Evolutionary conservation across 2,888 invertebrate species (phyloP), one percentile per base, ranked within the genome.

Genomic region (Parasteatoda lunata): DNA sequence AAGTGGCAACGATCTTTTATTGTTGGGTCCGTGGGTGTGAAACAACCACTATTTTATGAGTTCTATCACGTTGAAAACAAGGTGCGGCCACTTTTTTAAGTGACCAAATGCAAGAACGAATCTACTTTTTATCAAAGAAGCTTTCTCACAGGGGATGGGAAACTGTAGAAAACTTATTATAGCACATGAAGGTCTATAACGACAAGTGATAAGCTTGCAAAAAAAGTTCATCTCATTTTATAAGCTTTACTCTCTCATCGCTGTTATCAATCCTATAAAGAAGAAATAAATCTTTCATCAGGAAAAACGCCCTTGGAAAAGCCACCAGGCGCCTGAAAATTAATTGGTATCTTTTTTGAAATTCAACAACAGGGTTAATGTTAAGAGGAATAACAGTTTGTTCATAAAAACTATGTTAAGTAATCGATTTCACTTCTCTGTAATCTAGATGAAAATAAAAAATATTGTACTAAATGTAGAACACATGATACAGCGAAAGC

Each of bases 1-100:
- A 59, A 59, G 59, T 59, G 59, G 59, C 59, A 59, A 59, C 59
- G 30, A 59, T 59, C 8, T 13, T 59, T 59, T 59, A 4, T 59
- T 59, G 9, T 8, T 8, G n/a, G 11, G 11, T 59, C 80, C 65
- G 80, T 80, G 66, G 80, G 80, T 80, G 80, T 80, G 80, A 80
- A 72, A 52, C 30, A 8, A 52, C 30, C 52, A n/a, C 72, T 80
- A 15, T 72, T 80, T 52, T 51, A 51, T 48, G 5, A 13, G 52
- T 65, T 52, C 54, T 68, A 54, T 54, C 54, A 73, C 52, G 30
- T 52, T 45, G n/a, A 65, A 80, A 80, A 64, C 72, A 80, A 52
- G 80, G 80, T 73, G 80, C 72, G 80, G 80, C 64, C 51, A 48
- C 48, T 30, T 30, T 30, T 59, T 59, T 13, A 59, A 59, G 59